These are phyloP conservation scores for Distichodus sexfasciatus DNA, from an alignment of 2,797 vertebrate genomes.

Conservation along the genomic window DNA sequence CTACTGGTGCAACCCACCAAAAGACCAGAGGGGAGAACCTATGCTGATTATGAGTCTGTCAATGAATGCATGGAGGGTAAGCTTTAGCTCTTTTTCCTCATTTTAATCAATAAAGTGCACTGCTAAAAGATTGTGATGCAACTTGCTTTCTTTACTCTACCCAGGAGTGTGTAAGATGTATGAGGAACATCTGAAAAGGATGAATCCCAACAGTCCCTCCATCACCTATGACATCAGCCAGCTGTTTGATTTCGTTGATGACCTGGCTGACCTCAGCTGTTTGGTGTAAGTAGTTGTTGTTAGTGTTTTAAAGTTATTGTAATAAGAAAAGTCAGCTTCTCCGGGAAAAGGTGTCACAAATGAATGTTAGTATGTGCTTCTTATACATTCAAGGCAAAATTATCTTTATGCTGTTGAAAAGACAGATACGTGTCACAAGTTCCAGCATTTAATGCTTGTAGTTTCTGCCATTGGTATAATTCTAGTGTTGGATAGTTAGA, in stretches of 20 bases:
- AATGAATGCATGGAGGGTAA: slow-evolving; percentile 99
- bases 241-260: slow-evolving; percentile 97
- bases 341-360: too few relatives aligned
- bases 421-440: too few relatives aligned
- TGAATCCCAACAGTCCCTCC: slow-evolving; percentile 99
- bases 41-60: slow-evolving; percentile 97
- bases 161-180: slow-evolving; percentile 99
- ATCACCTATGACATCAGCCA: slow-evolving; percentile 99
- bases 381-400: too few relatives aligned
- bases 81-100: slow-evolving; percentile 46
- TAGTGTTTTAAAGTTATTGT: neutral
- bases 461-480: too few relatives aligned
- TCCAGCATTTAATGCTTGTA: too few relatives aligned
- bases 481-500: too few relatives aligned
- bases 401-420: too few relatives aligned
- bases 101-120: neutral
- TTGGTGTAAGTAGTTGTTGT: slow-evolving; percentile 87
- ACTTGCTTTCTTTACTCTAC: neutral
- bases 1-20: slow-evolving; percentile 97
- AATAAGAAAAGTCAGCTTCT: too few relatives aligned
- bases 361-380: too few relatives aligned
- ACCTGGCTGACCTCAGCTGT: slow-evolving; percentile 97
- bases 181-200: slow-evolving; percentile 98
- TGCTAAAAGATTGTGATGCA: too few relatives aligned
- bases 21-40: slow-evolving; percentile 97